Conservation (phyloP, 2,113 vertebrate genomes). For the Daphoenositta chrysoptera region DNA sequence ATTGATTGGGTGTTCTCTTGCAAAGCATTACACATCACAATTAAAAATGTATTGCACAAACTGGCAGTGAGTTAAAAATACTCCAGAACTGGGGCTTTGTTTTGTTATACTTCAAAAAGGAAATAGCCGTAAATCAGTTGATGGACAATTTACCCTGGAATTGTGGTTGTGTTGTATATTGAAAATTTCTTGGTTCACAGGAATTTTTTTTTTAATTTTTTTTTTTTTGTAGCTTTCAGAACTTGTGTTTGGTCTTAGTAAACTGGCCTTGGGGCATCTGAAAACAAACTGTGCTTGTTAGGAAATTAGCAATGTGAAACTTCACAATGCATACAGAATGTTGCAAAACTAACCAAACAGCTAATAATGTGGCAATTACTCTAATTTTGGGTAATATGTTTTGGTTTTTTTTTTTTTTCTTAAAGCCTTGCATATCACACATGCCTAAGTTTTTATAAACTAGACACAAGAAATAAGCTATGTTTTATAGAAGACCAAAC, state of each 20-base stretch:
- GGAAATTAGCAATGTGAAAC: conserved; percentile 73
- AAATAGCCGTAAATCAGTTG: conserved; percentile 5
- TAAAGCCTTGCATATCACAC: background rate
- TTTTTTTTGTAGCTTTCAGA: conserved; percentile 29
- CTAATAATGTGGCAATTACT: conserved; percentile 54
- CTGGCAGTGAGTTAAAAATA: conserved; percentile 65
- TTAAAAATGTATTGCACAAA: conserved; percentile 79
- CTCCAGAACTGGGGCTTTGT: background rate
- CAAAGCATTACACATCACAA: conserved; percentile 74
- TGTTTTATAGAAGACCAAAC: background rate
- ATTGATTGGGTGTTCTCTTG: conserved; percentile 79
- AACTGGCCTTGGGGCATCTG: conserved; percentile 74
- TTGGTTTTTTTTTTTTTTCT: background rate
- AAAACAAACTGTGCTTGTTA: conserved; percentile 79
- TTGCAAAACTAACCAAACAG: conserved; percentile 52
- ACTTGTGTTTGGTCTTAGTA: conserved; percentile 67
- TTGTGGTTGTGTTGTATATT: conserved; percentile 18
- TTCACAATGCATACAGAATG: conserved; percentile 64
- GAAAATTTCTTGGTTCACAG: conserved; percentile 39
- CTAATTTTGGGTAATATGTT: conserved; percentile 33
- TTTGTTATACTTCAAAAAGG: conserved; percentile 25
- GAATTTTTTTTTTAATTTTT: background rate
- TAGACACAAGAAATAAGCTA: background rate
- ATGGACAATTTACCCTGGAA: background rate
- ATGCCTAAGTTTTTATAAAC: background rate